Conservation (phyloP, 2,797 vertebrate species). For the Anguilla anguilla region DNA sequence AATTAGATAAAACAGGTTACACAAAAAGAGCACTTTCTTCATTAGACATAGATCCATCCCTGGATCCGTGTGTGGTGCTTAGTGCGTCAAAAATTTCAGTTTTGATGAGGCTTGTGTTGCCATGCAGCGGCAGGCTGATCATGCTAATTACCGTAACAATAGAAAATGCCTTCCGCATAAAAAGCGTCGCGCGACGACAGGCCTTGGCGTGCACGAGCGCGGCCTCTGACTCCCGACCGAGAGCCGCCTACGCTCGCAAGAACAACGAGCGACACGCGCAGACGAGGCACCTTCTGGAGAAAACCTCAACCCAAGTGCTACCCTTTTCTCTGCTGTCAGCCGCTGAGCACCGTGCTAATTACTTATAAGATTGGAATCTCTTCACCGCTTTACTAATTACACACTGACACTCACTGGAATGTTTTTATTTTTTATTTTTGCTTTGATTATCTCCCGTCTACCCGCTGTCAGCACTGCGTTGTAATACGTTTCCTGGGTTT, state of each 20-base stretch:
- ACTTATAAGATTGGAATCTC: not conserved
- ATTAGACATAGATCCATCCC: not conserved
- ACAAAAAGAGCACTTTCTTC: not conserved
- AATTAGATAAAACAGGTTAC: not conserved
- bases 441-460: conserved; percentile 21
- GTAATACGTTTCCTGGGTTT: not conserved
- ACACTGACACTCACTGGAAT: not conserved
- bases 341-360: conserved; percentile 1
- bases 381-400: not conserved
- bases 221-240: not conserved
- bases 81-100: not conserved
- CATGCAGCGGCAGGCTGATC: not conserved
- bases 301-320: not conserved
- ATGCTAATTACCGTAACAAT: not conserved
- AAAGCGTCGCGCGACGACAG: not conserved
- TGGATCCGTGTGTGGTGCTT: not conserved
- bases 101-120: not conserved
- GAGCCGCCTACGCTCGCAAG: not conserved
- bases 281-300: not conserved
- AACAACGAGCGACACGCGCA: not conserved
- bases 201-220: not conserved
- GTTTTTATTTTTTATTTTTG: not conserved
- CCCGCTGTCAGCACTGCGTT: not conserved
- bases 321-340: not conserved
- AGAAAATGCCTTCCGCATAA: not conserved